Base-by-base conservation (phyloP, 2,797 vertebrate genomes). In the Poecilia wingei region DNA sequence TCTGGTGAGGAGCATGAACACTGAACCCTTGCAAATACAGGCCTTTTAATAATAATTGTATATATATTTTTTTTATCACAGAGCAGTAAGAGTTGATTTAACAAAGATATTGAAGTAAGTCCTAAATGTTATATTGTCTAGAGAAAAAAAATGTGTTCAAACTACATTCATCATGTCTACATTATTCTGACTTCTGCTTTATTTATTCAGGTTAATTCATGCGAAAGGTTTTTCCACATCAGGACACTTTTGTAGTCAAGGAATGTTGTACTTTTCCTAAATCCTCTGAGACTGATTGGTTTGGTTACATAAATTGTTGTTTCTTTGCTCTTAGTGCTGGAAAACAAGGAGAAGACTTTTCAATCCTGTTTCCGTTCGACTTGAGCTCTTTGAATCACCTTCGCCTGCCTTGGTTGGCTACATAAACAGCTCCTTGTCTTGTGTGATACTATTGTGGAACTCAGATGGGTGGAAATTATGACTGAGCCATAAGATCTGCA, bases 401-500 rank as follows among this genome's bases (percentile, higher is more conserved):
- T 92, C 91, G 91, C 91, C 90, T 84, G 12, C 77, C 86, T 85
- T 93, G 93, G 95, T 91, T 95, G 94, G 93, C 94, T 94, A 92
- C 91, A 90, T 95, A 94, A 96, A 95, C 92, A 89, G 87, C 85
- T 93, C 93, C 92, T 88, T 92, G 92, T 95, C 92, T 93, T 94
- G 91, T 94, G 92, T 94, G 90, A 88, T 93, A 94, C 89, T 89
- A 95, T 90, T 93, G 90, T 87, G 80, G 82, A 84, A 92, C 94
- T 95, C 93, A 94, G 94, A 95, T 90, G 91, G 91, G 91, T 94
- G 88, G 89, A 95, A 95, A 96, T 95, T 95, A 96, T 90, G 89
- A 80, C 88, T 88, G 83, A 87, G 93, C 94, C 79, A 77, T 64
- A 78, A 73, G 68, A 74, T 84, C 70, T 73, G 79, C 79, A 77